Percentiles rank a stretch among this genome's conserved stretches.
Conservation (phyloP, 2,888 invertebrate species). For the Theretra japonica region DNA sequence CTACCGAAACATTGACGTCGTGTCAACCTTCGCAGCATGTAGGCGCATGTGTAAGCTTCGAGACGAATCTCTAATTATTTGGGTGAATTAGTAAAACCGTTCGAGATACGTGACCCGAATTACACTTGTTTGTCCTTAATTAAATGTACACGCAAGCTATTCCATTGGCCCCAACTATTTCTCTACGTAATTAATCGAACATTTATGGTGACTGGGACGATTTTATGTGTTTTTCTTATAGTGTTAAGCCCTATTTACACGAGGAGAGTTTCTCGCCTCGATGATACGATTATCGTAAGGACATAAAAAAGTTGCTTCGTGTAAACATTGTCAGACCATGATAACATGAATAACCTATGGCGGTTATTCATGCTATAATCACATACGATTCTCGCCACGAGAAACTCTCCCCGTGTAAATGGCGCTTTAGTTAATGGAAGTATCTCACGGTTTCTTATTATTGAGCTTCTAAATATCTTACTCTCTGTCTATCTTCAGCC, state of each 20-base stretch:
- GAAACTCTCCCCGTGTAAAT: no score
- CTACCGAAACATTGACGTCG: neutral
- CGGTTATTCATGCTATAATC: no score
- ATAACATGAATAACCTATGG: no score
- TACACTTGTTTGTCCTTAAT: conserved; percentile 18
- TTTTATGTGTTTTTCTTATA: neutral
- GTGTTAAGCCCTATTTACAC: no score
- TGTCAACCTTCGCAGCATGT: neutral
- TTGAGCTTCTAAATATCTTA: no score
- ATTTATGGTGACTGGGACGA: neutral
- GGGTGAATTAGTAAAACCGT: conserved; percentile 55
- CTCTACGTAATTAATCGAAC: conserved; percentile 18
- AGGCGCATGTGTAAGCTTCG: conserved; percentile 37
- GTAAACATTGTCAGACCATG: no score
- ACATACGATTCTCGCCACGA: no score
- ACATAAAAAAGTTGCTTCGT: no score
- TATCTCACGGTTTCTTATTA: neutral
- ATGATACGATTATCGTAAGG: no score
- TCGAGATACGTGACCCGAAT: conserved; percentile 49
- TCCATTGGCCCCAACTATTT: conserved; percentile 15
- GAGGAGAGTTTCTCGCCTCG: no score
- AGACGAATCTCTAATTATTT: conserved; percentile 55
- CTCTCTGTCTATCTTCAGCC: no score
- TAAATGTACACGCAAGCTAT: conserved; percentile 18
- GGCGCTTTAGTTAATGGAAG: no score